These are phyloP conservation scores for Pinna nobilis DNA, from an alignment of 1,140 invertebrate species.

Conservation along the genomic window DNA sequence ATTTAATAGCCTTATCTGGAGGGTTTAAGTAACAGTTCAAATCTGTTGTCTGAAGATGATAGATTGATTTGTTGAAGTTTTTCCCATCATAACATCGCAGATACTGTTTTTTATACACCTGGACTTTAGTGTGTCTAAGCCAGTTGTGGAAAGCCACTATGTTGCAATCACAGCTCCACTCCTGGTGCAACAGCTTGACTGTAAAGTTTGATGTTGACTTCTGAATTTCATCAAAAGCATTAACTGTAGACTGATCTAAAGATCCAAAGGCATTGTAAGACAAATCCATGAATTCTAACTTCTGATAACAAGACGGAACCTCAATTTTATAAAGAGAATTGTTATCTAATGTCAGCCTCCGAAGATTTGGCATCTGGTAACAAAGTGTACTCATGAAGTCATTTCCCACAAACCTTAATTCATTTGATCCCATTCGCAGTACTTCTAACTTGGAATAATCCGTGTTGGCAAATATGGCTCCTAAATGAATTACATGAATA, in stretches of 20 bases:
- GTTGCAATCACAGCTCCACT: conserved; percentile 30
- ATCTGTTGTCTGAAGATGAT: neutral
- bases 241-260: neutral
- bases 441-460: conserved; percentile 11
- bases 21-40: neutral
- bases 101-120: neutral
- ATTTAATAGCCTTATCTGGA: neutral
- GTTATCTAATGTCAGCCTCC: neutral
- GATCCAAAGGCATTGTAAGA: conserved; percentile 18
- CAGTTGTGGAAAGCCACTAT: conserved; percentile 16
- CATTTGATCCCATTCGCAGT: conserved; percentile 8
- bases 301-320: neutral
- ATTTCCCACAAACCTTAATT: conserved; percentile 8
- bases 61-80: neutral
- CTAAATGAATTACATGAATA: conserved; percentile 2
- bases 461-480: neutral
- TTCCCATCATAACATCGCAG: conserved; percentile 17
- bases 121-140: conserved; percentile 24
- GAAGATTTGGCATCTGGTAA: conserved; percentile 11
- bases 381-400: conserved; percentile 6
- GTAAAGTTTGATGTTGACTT: neutral
- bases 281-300: conserved; percentile 23
- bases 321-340: conserved; percentile 1
- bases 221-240: conserved; percentile 17
- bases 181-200: conserved; percentile 9